Percentiles rank a stretch among this genome's conserved stretches.
These are phyloP conservation scores for Drosophila pandora DNA, from an alignment of 1,140 invertebrate species.

Conservation along the genomic window DNA sequence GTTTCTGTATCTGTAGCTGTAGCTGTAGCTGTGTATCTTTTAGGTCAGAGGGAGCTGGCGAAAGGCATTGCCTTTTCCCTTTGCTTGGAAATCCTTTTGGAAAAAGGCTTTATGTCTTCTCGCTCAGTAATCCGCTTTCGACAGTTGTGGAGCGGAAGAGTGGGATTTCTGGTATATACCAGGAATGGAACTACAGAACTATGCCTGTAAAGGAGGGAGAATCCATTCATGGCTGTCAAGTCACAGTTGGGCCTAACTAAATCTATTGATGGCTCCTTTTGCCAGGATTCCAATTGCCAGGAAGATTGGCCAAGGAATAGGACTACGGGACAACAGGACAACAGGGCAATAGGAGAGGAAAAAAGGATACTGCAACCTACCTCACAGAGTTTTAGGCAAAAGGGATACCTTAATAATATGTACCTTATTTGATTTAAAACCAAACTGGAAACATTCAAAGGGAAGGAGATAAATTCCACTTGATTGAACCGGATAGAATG, in stretches of 20 bases:
- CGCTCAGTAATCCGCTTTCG: constrained; percentile 69
- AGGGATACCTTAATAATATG: constrained; percentile 28
- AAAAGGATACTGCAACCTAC: neutral
- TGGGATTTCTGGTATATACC: constrained; percentile 4
- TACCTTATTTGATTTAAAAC: constrained; percentile 6
- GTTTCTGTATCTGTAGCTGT: constrained; percentile 4
- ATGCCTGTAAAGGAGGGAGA: neutral
- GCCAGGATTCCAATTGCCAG: neutral
- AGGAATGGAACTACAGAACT: constrained; percentile 34
- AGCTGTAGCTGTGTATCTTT: constrained; percentile 1
- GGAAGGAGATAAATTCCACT: neutral
- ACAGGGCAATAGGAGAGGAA: neutral
- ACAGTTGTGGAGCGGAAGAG: constrained; percentile 11
- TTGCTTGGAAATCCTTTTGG: constrained; percentile 65
- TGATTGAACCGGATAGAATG: neutral
- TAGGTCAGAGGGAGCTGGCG: constrained; percentile 14
- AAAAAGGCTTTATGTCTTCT: constrained; percentile 74
- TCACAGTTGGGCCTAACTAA: constrained; percentile 15
- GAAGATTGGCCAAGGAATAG: constrained; percentile 1
- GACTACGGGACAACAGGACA: too few relatives aligned
- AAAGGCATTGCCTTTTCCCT: constrained; percentile 35
- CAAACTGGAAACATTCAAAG: too few relatives aligned
- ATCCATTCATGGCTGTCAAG: constrained; percentile 11
- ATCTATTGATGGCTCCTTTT: constrained; percentile 36
- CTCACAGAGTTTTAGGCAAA: too few relatives aligned